phyloP scores from a whole-genome alignment of 2,888 invertebrate genomes.

The Apoderus coryli region DNA sequence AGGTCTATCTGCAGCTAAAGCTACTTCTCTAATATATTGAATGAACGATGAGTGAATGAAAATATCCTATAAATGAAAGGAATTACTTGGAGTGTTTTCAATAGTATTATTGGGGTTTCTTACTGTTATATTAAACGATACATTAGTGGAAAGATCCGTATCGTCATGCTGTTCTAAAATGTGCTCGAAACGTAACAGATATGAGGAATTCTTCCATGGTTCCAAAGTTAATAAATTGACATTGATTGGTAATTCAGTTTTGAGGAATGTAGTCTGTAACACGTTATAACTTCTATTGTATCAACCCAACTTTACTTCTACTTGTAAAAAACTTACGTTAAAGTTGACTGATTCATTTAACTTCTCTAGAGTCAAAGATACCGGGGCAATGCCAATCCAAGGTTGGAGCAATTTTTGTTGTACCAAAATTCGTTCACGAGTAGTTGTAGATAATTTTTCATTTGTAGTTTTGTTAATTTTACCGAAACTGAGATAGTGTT shows the following conservation, averaged over 20 bases:
- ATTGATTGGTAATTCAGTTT: slow-evolving; percentile 40
- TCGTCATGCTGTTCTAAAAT: slow-evolving; percentile 37
- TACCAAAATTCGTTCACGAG: slow-evolving; percentile 34
- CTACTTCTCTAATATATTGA: too few species aligned
- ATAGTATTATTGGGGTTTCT: too few species aligned
- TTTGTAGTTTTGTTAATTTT: slow-evolving; percentile 7
- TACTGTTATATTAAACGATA: too few species aligned
- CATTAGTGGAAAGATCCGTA: slow-evolving; percentile 28
- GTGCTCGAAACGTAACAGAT: slow-evolving; percentile 43
- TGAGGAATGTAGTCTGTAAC: too few species aligned
- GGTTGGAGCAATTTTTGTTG: slow-evolving; percentile 42
- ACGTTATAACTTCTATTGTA: too few species aligned
- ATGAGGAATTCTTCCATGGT: slow-evolving; percentile 38
- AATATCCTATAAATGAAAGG: too few species aligned
- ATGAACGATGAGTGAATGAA: too few species aligned
- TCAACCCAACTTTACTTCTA: too few species aligned
- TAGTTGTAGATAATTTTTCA: slow-evolving; percentile 25
- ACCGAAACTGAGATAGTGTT: slow-evolving; percentile 21
- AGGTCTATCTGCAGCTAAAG: too few species aligned
- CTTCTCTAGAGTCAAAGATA: slow-evolving; percentile 9
- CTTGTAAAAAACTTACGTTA: slow-evolving; percentile 15
- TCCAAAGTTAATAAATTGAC: slow-evolving; percentile 44
- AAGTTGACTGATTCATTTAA: slow-evolving; percentile 11
- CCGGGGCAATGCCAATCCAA: slow-evolving; percentile 26
- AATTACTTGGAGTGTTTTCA: too few species aligned